Evolutionary conservation across 2,888 invertebrate genomes (phyloP).

Genomic region (Agriopis leucophaearia): DNA sequence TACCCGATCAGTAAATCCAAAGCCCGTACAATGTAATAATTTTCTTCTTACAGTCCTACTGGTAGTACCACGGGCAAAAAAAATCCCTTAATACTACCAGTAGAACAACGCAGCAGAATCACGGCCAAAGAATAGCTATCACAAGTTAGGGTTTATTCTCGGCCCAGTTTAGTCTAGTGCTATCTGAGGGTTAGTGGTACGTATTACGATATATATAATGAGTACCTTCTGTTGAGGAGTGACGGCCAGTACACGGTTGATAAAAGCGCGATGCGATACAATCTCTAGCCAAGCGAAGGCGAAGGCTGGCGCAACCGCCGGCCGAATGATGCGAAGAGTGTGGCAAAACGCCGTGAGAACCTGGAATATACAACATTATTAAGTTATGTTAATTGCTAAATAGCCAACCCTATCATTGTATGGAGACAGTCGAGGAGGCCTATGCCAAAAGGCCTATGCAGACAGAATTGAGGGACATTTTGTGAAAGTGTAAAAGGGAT

Average conservation of each 20-base stretch:
- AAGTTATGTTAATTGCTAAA: not conserved
- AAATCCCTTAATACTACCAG: too few species aligned
- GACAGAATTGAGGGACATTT: too few species aligned
- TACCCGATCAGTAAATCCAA: too few species aligned
- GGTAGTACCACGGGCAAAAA: too few species aligned
- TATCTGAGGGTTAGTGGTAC: slow-evolving; percentile 2
- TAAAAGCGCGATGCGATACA: slow-evolving; percentile 98
- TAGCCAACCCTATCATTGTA: too few species aligned
- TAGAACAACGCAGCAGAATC: too few species aligned
- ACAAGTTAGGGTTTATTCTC: not conserved
- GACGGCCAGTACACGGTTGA: slow-evolving; percentile 96
- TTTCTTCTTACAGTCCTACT: too few species aligned
- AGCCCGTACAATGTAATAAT: too few species aligned
- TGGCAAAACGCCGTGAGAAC: slow-evolving; percentile 98
- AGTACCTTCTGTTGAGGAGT: slow-evolving; percentile 95
- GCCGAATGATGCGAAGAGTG: slow-evolving; percentile 96
- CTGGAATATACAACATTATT: slow-evolving; percentile 58
- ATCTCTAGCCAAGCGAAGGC: slow-evolving; percentile 99
- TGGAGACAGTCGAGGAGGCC: too few species aligned
- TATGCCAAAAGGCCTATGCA: too few species aligned
- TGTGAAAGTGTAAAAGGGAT: too few species aligned
- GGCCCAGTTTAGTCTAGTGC: not conserved
- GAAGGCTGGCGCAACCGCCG: slow-evolving; percentile 97
- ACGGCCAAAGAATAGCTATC: too few species aligned
- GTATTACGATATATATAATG: slow-evolving; percentile 4